phyloP scores from a whole-genome alignment of 2,797 vertebrate genomes.

The Iguana delicatissima region DNA sequence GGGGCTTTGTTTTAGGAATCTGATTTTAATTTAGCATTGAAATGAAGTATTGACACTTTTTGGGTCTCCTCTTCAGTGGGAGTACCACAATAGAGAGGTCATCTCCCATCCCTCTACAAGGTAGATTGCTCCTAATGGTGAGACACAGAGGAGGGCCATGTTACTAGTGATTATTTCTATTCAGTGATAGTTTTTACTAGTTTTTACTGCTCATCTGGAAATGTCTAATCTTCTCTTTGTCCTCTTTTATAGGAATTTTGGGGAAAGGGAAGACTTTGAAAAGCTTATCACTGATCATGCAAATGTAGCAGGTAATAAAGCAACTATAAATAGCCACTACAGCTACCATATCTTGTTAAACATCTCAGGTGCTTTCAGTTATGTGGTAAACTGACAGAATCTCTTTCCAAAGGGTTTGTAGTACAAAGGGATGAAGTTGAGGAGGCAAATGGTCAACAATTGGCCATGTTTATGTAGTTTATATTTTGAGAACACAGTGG shows the following conservation, averaged over 20 bases:
- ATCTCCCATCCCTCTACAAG: no score
- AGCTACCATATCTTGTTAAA: conserved; percentile 10
- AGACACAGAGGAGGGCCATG: no score
- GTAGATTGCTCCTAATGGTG: no score
- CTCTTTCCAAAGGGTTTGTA: not conserved
- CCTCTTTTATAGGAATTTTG: conserved; percentile 75
- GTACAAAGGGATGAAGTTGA: not conserved
- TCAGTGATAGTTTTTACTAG: not conserved
- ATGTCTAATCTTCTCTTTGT: not conserved
- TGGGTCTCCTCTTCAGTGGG: no score
- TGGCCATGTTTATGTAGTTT: not conserved
- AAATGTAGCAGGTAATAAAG: conserved; percentile 86
- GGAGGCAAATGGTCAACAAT: not conserved
- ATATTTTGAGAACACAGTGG: not conserved
- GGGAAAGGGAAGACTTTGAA: conserved; percentile 86
- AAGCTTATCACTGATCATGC: conserved; percentile 88
- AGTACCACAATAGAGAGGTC: no score
- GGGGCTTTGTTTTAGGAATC: no score
- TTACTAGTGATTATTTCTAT: not conserved
- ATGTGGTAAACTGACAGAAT: not conserved
- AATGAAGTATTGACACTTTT: no score
- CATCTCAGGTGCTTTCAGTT: not conserved
- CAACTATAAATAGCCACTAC: conserved; percentile 22
- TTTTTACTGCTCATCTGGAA: conserved; percentile 37
- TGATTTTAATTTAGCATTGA: no score